Conservation (phyloP, 2,888 invertebrate species). For the Platycheirus albimanus region DNA sequence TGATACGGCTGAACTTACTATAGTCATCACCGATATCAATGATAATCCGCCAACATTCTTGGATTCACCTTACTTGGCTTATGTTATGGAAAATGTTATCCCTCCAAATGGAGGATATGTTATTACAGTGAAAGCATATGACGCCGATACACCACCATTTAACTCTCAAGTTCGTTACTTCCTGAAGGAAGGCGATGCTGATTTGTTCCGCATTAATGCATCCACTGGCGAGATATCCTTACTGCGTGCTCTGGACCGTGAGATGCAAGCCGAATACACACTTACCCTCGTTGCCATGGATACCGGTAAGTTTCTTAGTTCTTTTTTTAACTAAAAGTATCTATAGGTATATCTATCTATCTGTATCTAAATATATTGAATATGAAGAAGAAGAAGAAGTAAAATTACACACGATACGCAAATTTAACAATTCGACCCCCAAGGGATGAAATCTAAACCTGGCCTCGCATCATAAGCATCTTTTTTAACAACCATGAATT, state of each 20-base stretch:
- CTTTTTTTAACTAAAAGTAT: no score
- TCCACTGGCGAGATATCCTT: conserved; percentile 95
- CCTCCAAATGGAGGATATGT: conserved; percentile 91
- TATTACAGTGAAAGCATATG: conserved; percentile 92
- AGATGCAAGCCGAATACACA: conserved; percentile 91
- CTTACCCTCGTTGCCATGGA: conserved; percentile 96
- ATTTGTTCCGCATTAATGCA: conserved; percentile 95
- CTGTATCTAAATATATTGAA: no score
- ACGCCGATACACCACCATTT: conserved; percentile 95
- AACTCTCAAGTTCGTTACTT: conserved; percentile 96
- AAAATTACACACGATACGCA: conserved; percentile 69
- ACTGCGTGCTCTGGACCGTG: conserved; percentile 91
- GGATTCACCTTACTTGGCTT: conserved; percentile 96
- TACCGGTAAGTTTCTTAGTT: conserved; percentile 89
- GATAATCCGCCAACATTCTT: conserved; percentile 96
- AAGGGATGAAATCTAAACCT: conserved; percentile 74
- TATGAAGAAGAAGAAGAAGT: conserved; percentile 34
- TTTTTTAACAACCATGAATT: conserved; percentile 58
- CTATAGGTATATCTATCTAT: no score
- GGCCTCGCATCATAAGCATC: conserved; percentile 20
- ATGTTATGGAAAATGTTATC: conserved; percentile 96
- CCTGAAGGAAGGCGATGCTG: conserved; percentile 95
- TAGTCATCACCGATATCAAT: conserved; percentile 95
- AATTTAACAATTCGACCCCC: conserved; percentile 70
- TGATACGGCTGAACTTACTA: conserved; percentile 91